Evolutionary conservation across 2,113 vertebrate genomes (phyloP), one percentile per base, ranked within the genome.

Genomic region (Verasper variegatus): DNA sequence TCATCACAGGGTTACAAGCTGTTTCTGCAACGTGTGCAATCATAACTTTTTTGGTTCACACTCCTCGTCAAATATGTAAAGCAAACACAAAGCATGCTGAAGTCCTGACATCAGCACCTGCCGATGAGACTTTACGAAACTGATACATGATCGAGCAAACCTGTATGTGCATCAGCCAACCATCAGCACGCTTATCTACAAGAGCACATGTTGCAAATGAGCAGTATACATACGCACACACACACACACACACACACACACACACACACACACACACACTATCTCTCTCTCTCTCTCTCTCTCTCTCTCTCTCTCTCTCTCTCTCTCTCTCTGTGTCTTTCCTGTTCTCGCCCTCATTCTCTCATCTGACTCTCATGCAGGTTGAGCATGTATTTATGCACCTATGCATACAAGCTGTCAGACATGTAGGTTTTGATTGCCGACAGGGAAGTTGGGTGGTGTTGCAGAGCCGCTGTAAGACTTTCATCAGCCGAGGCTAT

Each of bases 401-500:
- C 76, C 83, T 83, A 68, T 88, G 76, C 79, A 83, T 78, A 83
- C 81, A 80, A 74, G 70, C 82, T 86, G 88, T 91, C 76, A 76
- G 81, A 78, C 70, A 64, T 87, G 77, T 74, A 62, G 67, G 78
- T 80, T 87, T 63, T 86, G 79, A 90, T 76, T 86, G 78, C 82
- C 69, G 70, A 66, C 76, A 26, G 69, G 74, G 77, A 81, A 77
- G 57, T 60, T 76, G 78, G 62, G 74, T 4, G 68, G 71, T 90
- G 88, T 94, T 94, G 88, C 93, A 90, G 89, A 70, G 75, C 52
- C 31, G 57, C 81, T 90, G 92, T 89, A 92, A 94, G 91, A 91
- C 90, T 94, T 93, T 93, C 89, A 57, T 95, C 94, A 93, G 93
- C 87, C 56, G 54, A 58, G 79, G 84, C 84, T 80, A 83, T 96